Evolutionary conservation across 2,888 invertebrate genomes (phyloP).

Genomic region (Hermaeophaga mercurialis): DNA sequence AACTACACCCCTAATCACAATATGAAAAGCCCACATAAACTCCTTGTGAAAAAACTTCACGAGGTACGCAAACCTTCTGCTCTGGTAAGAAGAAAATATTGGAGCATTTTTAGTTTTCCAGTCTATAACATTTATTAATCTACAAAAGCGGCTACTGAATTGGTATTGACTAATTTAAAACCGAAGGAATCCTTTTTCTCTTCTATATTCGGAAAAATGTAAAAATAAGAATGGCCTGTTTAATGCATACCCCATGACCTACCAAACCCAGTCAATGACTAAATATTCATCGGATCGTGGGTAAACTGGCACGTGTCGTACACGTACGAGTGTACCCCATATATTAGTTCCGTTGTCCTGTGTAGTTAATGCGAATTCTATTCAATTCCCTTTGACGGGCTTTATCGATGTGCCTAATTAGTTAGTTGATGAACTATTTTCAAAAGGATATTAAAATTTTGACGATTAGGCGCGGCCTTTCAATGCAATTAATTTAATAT

Average conservation of each 20-base stretch:
- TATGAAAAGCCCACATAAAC: too few relatives aligned
- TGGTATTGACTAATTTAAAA: too few relatives aligned
- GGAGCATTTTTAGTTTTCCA: too few relatives aligned
- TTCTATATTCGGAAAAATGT: too few relatives aligned
- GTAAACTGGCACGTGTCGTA: constrained; percentile 42
- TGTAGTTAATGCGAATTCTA: constrained; percentile 30
- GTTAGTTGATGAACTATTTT: constrained; percentile 31
- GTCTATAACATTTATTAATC: too few relatives aligned
- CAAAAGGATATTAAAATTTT: constrained; percentile 32
- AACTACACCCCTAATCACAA: too few relatives aligned
- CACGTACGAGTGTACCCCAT: constrained; percentile 30
- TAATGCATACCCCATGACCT: constrained; percentile 6
- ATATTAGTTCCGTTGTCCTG: constrained; percentile 33
- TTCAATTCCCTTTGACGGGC: constrained; percentile 36
- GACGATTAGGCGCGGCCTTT: constrained; percentile 7
- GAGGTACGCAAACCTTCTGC: too few relatives aligned
- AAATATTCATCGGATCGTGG: constrained; percentile 44
- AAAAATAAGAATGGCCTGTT: too few relatives aligned
- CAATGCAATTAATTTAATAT: constrained; percentile 5
- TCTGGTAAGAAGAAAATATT: too few relatives aligned
- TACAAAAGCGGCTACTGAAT: too few relatives aligned
- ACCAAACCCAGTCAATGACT: constrained; percentile 24
- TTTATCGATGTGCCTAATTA: constrained; percentile 40
- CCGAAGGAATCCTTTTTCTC: too few relatives aligned
- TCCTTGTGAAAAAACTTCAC: too few relatives aligned